phyloP scores from a whole-genome alignment of 2,797 vertebrate species.

The Platalea minor region DNA sequence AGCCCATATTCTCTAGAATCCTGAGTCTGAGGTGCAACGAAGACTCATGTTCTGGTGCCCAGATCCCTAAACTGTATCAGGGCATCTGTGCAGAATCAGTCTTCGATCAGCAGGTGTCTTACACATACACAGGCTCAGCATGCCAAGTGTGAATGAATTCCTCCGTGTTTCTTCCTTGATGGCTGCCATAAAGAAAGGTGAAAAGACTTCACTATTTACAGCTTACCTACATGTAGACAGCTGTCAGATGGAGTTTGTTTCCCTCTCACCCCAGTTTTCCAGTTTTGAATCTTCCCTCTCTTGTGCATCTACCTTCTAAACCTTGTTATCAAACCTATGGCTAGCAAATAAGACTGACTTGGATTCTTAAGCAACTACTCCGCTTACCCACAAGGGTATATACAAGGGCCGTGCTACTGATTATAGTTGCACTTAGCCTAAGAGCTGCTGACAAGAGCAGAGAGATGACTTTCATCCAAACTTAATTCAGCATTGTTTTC shows the following conservation, averaged over 20 bases:
- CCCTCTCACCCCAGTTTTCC: fast-evolving
- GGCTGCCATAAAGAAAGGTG: neutral
- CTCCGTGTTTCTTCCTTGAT: neutral
- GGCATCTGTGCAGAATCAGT: neutral
- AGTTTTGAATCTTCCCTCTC: neutral
- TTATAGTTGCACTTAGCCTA: neutral
- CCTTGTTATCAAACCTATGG: neutral
- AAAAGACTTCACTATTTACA: neutral
- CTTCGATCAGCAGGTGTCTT: neutral
- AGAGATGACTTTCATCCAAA: neutral
- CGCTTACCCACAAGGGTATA: neutral
- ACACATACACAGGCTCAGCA: neutral
- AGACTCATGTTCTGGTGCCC: neutral
- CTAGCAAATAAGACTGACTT: neutral
- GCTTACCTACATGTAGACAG: neutral
- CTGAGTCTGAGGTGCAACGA: neutral
- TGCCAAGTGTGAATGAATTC: neutral
- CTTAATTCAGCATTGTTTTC: neutral
- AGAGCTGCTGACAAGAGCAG: neutral
- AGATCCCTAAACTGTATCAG: neutral
- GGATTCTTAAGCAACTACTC: neutral
- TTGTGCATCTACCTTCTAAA: neutral
- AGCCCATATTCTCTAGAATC: neutral
- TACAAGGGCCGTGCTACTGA: neutral
- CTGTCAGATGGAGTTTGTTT: neutral